These are phyloP conservation scores for Venusia cambrica DNA, from an alignment of 2,888 invertebrate genomes.

Conservation along the genomic window DNA sequence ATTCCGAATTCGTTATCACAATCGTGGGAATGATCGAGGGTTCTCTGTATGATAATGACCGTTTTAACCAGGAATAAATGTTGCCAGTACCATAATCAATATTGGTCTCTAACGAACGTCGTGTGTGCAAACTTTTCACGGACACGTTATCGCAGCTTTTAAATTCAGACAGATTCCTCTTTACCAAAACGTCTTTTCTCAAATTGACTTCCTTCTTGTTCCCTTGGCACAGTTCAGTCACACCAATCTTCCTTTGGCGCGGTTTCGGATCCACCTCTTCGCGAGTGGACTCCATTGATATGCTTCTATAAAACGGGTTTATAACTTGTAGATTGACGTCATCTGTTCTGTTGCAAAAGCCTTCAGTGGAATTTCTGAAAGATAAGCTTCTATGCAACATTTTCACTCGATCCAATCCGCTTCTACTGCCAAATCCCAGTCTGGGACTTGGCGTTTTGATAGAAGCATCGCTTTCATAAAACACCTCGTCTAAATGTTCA, in stretches of 20 bases:
- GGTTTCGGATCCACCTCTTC: constrained; percentile 28
- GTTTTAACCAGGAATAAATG: constrained; percentile 34
- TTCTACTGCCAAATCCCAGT: constrained; percentile 34
- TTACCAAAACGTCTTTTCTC: constrained; percentile 53
- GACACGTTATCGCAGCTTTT: constrained; percentile 54
- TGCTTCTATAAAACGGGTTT: constrained; percentile 44
- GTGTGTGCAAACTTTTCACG: constrained; percentile 26
- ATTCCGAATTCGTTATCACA: constrained; percentile 35
- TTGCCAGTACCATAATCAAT: constrained; percentile 20
- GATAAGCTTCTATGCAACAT: constrained; percentile 43
- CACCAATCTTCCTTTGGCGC: constrained; percentile 47
- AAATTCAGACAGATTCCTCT: constrained; percentile 40
- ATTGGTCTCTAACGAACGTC: constrained; percentile 28
- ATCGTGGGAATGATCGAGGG: constrained; percentile 37
- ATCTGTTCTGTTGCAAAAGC: constrained; percentile 33
- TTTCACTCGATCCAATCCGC: constrained; percentile 47
- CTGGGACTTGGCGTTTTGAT: constrained; percentile 26
- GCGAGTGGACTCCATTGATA: constrained; percentile 38
- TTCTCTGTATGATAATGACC: constrained; percentile 23
- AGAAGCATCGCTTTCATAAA: constrained; percentile 13
- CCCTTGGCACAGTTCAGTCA: constrained; percentile 42
- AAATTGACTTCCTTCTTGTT: constrained; percentile 45
- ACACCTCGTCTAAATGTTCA: constrained; percentile 27
- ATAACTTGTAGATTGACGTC: constrained; percentile 34
- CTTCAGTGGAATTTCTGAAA: constrained; percentile 37